Evolutionary conservation across 2,888 invertebrate genomes (phyloP).

Genomic region (Phengaris alcon): DNA sequence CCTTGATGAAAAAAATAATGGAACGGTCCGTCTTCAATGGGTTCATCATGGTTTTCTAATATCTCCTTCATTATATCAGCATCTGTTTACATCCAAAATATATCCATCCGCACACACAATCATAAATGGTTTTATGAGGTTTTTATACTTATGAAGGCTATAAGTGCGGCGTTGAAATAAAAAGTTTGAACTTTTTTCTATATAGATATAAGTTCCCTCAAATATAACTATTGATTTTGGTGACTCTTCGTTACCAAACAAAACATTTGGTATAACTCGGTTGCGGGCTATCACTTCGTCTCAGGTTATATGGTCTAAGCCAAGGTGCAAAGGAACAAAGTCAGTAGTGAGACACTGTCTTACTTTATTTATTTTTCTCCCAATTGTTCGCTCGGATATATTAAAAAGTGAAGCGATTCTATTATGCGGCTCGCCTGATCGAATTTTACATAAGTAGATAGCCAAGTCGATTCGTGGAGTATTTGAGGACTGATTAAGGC

Average conservation of each 20-base stretch:
- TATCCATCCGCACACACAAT: constrained; percentile 19
- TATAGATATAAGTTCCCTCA: constrained; percentile 3
- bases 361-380: constrained; percentile 25
- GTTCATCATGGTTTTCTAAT: constrained; percentile 1
- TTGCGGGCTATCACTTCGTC: constrained; percentile 7
- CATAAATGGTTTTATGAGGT: background rate
- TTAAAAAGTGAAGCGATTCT: constrained; percentile 27
- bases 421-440: background rate
- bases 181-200: constrained; percentile 9
- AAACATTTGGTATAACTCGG: constrained; percentile 1
- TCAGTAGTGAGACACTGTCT: constrained; percentile 24
- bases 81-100: background rate
- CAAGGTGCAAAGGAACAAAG: constrained; percentile 23
- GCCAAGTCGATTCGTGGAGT: background rate
- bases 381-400: constrained; percentile 22
- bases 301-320: constrained; percentile 14
- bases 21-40: background rate
- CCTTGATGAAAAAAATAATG: constrained; percentile 7
- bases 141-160: constrained; percentile 3
- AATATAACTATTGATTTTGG: background rate
- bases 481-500: no score
- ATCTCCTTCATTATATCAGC: background rate
- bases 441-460: background rate
- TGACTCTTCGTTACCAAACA: constrained; percentile 10
- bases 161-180: constrained; percentile 6